phyloP scores from a whole-genome alignment of 2,113 vertebrate species.

The Apodemus speciosus region DNA sequence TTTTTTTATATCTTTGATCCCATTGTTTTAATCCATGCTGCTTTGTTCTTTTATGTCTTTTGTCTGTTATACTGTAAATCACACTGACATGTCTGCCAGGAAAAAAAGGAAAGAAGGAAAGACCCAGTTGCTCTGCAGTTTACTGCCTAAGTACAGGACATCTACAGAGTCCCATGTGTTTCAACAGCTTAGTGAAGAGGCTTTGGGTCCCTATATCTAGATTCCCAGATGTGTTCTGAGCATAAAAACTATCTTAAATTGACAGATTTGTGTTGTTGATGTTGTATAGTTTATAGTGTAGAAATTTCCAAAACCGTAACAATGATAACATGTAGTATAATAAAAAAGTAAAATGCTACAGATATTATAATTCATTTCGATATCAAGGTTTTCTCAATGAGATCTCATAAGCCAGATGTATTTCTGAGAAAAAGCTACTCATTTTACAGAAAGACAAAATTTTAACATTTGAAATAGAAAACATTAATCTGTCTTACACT shows the following conservation, averaged over 20 bases:
- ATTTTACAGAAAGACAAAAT: background rate
- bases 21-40: background rate
- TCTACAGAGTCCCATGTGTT: background rate
- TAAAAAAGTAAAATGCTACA: background rate
- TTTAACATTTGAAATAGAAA: background rate
- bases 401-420: background rate
- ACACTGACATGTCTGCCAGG: slow-evolving; percentile 11
- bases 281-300: slow-evolving; percentile 31
- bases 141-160: background rate
- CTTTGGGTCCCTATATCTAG: background rate
- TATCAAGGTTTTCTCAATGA: background rate
- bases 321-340: background rate
- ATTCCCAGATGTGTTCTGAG: background rate
- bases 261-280: background rate
- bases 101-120: background rate
- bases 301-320: background rate
- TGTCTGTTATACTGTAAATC: slow-evolving; percentile 5
- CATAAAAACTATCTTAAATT: background rate
- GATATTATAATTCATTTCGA: background rate
- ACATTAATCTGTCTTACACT: background rate
- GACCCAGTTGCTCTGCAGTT: background rate
- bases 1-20: background rate
- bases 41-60: slow-evolving; percentile 24
- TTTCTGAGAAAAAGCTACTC: slow-evolving; percentile 22
- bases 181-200: background rate